Conservation (phyloP, 2,113 vertebrate genomes). For the Bungarus multicinctus region DNA sequence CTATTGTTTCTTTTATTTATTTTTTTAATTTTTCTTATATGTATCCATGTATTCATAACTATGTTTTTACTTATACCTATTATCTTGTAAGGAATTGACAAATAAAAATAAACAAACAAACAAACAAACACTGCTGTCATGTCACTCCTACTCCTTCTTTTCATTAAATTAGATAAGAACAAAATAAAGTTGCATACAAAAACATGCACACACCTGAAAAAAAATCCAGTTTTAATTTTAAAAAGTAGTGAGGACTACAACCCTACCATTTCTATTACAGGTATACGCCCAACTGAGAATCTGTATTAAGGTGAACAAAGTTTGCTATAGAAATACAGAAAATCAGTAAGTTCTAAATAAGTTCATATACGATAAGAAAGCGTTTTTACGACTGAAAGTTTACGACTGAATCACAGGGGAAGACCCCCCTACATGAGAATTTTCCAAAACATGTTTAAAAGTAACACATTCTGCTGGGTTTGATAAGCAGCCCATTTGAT, state of each 20-base stretch:
- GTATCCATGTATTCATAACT: too few species aligned
- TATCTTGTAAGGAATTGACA: too few species aligned
- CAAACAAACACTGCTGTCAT: background rate
- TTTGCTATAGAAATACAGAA: background rate
- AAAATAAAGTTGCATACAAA: background rate
- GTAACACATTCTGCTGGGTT: conserved; percentile 13
- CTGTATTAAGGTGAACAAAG: background rate
- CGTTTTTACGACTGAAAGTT: too few species aligned
- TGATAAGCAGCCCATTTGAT: conserved; percentile 53
- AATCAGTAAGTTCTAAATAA: conserved; percentile 40
- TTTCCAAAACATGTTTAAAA: conserved; percentile 31
- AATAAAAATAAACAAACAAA: too few species aligned
- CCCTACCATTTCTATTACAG: conserved; percentile 7
- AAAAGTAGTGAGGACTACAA: background rate
- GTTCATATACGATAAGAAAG: conserved; percentile 17
- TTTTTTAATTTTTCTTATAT: too few species aligned
- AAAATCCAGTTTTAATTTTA: background rate
- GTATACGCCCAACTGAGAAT: conserved; percentile 9
- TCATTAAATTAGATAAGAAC: background rate
- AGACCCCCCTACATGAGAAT: conserved; percentile 34
- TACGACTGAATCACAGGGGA: conserved; percentile 30
- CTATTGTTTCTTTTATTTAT: too few species aligned
- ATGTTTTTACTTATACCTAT: too few species aligned
- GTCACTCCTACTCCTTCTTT: background rate
- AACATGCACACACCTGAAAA: background rate